A percentile compares a stretch with the other conserved stretches of the same genome.
Conservation (phyloP, 1,140 invertebrate genomes). For the Euura saliciscinereae region DNA sequence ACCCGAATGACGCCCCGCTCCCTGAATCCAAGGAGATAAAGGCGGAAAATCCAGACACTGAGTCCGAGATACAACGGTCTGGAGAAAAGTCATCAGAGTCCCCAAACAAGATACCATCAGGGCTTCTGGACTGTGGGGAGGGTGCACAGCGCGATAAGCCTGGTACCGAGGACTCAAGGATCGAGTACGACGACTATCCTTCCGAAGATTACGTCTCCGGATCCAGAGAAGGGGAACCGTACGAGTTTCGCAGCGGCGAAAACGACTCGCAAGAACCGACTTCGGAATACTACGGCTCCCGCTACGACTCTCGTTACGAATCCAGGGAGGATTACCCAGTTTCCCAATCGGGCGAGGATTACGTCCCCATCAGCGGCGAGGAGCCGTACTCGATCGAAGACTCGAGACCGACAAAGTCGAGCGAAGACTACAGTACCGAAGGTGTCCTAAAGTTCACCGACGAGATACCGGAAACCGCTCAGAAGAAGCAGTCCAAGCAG, state of each 20-base stretch:
- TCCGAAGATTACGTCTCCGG: background rate
- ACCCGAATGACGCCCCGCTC: background rate
- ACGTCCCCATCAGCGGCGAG: background rate
- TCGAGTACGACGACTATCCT: conserved; percentile 8
- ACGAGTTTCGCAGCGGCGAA: background rate
- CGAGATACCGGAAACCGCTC: conserved; percentile 45
- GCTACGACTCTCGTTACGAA: background rate
- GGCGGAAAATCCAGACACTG: background rate
- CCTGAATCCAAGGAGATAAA: background rate
- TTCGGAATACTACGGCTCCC: background rate
- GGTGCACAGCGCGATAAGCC: background rate
- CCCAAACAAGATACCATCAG: conserved; percentile 21
- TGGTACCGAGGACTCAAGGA: background rate
- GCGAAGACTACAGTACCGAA: conserved; percentile 46
- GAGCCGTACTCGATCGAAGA: conserved; percentile 9
- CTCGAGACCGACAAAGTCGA: conserved; percentile 14
- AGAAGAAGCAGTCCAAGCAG: conserved; percentile 35
- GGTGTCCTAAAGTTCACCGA: conserved; percentile 59
- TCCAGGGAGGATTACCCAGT: background rate
- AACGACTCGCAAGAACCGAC: background rate
- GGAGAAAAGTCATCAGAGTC: conserved; percentile 5
- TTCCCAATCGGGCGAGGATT: background rate
- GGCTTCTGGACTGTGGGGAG: background rate
- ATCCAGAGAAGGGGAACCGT: background rate
- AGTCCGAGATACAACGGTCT: background rate